Evolutionary conservation across 2,113 vertebrate genomes (phyloP).

Genomic region (Circaetus gallicus): DNA sequence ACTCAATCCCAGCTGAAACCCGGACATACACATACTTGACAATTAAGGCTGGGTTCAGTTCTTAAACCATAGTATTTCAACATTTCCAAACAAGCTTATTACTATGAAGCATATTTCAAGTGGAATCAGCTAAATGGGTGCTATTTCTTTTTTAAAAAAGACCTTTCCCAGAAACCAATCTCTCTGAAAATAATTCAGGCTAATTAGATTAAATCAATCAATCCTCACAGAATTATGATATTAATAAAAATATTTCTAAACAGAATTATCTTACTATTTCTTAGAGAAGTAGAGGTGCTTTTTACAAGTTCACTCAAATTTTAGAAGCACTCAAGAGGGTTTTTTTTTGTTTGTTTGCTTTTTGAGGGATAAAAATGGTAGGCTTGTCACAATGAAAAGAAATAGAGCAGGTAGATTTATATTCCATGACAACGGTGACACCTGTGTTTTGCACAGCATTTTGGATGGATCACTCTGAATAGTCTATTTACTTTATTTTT

Average conservation of each 20-base stretch:
- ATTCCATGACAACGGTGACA: neutral
- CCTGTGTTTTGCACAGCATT: slow-evolving; percentile 2
- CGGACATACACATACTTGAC: neutral
- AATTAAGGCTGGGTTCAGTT: neutral
- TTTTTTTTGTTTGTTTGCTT: neutral
- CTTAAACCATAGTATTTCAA: neutral
- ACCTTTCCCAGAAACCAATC: neutral
- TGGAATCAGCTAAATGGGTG: neutral
- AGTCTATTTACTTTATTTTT: slow-evolving; percentile 4
- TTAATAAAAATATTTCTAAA: neutral
- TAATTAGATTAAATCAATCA: neutral
- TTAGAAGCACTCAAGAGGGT: neutral
- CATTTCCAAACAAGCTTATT: neutral
- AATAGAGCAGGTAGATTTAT: neutral
- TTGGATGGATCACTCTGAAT: neutral
- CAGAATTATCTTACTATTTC: neutral
- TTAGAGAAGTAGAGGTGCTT: neutral
- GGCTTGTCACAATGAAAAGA: slow-evolving; percentile 3
- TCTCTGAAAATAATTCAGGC: neutral
- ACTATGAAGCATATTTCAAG: neutral
- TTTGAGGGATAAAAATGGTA: neutral
- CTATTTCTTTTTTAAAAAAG: too few relatives aligned
- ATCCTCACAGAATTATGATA: neutral
- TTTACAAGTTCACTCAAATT: neutral
- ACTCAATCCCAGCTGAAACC: too few relatives aligned